Conservation (phyloP, 2,113 vertebrate species). For the Cyanoliseus patagonus region DNA sequence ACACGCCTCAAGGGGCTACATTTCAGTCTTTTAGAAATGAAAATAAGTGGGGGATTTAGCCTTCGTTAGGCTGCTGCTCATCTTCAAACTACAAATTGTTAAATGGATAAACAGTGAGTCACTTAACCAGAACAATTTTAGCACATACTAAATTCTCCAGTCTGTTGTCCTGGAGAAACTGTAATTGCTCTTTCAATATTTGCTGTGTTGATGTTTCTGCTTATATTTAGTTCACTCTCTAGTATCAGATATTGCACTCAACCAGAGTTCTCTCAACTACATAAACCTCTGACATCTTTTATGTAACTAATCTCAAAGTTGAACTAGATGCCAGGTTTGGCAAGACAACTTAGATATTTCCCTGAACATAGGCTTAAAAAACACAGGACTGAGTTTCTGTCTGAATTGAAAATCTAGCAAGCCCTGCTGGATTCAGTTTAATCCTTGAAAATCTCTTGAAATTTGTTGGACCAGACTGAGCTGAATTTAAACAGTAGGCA, state of each 20-base stretch:
- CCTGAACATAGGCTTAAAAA: not conserved
- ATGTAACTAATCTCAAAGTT: not conserved
- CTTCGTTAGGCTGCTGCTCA: not conserved
- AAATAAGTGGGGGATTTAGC: not conserved
- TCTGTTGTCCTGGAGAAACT: not conserved
- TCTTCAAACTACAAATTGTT: not conserved
- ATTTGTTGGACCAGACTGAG: not conserved
- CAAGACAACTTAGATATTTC: not conserved
- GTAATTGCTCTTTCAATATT: not conserved
- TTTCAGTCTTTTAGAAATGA: not conserved
- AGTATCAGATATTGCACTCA: not conserved
- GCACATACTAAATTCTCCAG: not conserved
- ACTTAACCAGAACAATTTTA: not conserved
- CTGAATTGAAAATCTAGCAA: not conserved
- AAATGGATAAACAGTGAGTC: not conserved
- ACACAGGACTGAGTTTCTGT: not conserved
- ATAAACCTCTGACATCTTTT: not conserved
- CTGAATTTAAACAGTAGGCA: not conserved
- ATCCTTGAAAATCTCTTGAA: constrained; percentile 20
- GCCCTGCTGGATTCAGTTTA: not conserved
- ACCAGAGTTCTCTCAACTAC: not conserved
- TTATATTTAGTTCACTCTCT: not conserved
- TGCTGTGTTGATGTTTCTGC: not conserved
- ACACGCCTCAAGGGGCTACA: not conserved
- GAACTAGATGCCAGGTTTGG: not conserved